These are phyloP conservation scores for Amblyjoppa proteus DNA, from an alignment of 2,888 invertebrate genomes.

Conservation along the genomic window DNA sequence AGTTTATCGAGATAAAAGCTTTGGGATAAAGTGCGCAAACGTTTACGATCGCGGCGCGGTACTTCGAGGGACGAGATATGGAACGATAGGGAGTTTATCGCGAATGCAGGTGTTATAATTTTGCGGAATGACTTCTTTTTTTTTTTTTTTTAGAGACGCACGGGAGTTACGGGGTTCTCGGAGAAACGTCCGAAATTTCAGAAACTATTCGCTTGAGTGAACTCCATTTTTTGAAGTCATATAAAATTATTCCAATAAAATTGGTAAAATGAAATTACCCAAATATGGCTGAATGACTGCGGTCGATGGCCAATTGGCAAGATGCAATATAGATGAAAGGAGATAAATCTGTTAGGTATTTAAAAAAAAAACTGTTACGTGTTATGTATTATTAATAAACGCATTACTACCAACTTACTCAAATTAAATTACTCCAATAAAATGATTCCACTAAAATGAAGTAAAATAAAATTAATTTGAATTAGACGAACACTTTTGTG, in stretches of 20 bases:
- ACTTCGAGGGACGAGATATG: neutral
- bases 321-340: too few species aligned
- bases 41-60: conserved; percentile 70
- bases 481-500: neutral
- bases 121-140: conserved; percentile 2
- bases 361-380: too few species aligned
- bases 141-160: neutral
- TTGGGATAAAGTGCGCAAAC: conserved; percentile 55
- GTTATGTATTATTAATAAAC: too few species aligned
- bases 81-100: conserved; percentile 28
- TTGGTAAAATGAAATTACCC: too few species aligned
- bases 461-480: too few species aligned
- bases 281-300: too few species aligned
- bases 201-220: neutral
- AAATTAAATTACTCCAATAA: neutral
- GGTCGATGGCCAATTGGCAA: too few species aligned
- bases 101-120: conserved; percentile 35
- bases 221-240: neutral
- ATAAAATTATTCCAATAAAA: neutral
- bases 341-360: too few species aligned
- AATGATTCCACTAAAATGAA: neutral
- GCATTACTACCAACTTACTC: too few species aligned
- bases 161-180: neutral
- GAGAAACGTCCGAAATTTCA: neutral
- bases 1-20: conserved; percentile 47